Percentiles rank a stretch among this genome's conserved stretches.
Evolutionary conservation across 2,113 vertebrate genomes (phyloP).

Genomic region (Sinocyclocheilus grahami): DNA sequence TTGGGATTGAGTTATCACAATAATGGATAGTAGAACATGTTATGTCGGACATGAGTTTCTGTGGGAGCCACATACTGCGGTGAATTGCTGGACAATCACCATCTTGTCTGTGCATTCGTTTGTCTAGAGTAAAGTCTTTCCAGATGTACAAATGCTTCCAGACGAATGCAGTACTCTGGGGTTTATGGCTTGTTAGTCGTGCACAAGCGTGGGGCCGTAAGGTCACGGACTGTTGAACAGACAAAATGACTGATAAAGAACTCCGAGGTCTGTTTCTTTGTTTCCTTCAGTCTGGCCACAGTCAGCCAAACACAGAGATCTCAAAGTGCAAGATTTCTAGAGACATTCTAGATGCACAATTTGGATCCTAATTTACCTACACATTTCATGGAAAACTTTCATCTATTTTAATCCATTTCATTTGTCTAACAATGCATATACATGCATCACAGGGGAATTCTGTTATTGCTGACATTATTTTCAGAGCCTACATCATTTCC

Average conservation of each 20-base stretch:
- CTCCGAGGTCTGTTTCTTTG: background rate
- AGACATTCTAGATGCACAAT: background rate
- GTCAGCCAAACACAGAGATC: background rate
- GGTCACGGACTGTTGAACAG: constrained; percentile 25
- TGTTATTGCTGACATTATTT: background rate
- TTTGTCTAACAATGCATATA: background rate
- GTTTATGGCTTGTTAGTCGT: constrained; percentile 41
- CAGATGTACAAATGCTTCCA: constrained; percentile 44
- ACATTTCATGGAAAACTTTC: background rate
- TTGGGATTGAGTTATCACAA: background rate
- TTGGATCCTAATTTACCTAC: background rate
- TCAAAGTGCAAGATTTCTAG: background rate
- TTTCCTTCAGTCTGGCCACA: background rate
- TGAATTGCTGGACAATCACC: background rate
- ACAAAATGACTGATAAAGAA: constrained; percentile 6
- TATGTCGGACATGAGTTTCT: background rate
- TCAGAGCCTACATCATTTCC: background rate
- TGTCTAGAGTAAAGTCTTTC: constrained; percentile 30
- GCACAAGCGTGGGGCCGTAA: background rate
- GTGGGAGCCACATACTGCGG: background rate
- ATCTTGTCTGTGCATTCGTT: constrained; percentile 7
- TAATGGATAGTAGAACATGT: background rate
- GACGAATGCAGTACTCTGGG: constrained; percentile 1
- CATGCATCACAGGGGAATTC: background rate
- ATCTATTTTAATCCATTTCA: background rate